Percentiles rank a stretch among this genome's conserved stretches.
phyloP scores from a whole-genome alignment of 2,113 vertebrate species.

The Dinomys branickii region DNA sequence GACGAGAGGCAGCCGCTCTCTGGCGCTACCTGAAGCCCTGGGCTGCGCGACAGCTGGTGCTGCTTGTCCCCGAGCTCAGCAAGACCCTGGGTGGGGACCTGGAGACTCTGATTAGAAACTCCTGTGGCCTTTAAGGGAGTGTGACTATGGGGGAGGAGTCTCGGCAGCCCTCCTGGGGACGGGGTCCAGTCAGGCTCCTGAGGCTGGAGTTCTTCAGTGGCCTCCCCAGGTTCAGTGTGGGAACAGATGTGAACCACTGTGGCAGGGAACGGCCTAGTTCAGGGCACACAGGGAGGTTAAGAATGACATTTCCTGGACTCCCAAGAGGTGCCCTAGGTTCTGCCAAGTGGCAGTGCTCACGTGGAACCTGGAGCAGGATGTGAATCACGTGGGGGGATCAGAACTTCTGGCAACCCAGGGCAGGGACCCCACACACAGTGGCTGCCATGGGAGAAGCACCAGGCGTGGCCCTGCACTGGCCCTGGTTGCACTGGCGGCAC shows the following conservation, averaged over 20 bases:
- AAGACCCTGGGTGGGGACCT: background rate
- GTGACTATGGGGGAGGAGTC: background rate
- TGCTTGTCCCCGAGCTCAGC: background rate
- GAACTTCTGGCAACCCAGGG: background rate
- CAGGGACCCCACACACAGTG: background rate
- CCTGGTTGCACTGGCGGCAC: background rate
- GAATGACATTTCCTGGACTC: background rate
- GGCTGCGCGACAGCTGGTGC: background rate
- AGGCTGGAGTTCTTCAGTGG: background rate
- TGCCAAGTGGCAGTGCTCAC: background rate
- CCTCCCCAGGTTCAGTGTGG: background rate
- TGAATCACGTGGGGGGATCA: background rate
- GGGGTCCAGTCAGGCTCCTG: no score
- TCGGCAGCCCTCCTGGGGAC: background rate
- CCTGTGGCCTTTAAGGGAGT: background rate
- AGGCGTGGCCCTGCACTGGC: fast-evolving
- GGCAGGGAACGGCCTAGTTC: background rate
- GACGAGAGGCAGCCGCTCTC: background rate
- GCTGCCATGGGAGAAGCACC: background rate
- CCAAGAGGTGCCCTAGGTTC: background rate
- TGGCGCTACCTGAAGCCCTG: no score
- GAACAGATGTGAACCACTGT: background rate
- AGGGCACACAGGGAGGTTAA: background rate
- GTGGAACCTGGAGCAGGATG: background rate
- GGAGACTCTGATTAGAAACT: background rate